These are phyloP conservation scores for Tuta absoluta DNA, from an alignment of 2,888 invertebrate genomes.

Conservation along the genomic window DNA sequence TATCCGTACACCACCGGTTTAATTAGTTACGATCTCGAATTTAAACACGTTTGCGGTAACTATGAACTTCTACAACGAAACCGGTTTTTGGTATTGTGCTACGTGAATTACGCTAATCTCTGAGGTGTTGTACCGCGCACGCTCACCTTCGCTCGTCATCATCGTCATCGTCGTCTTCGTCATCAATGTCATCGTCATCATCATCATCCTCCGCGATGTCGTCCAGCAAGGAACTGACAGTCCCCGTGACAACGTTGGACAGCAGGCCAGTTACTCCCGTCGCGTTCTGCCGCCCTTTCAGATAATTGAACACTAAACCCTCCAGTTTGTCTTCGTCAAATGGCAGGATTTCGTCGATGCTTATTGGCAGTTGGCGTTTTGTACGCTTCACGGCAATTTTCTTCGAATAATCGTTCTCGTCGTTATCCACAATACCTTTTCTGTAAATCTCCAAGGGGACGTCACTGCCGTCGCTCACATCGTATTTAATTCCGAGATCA, in stretches of 20 bases:
- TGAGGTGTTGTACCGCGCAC: conserved; percentile 27
- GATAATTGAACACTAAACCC: conserved; percentile 65
- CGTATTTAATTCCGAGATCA: conserved; percentile 80
- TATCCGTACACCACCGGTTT: conserved; percentile 23
- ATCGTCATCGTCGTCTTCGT: conserved; percentile 40
- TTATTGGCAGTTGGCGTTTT: conserved; percentile 58
- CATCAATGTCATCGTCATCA: conserved; percentile 51
- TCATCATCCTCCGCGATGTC: conserved; percentile 58
- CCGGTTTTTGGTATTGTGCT: conserved; percentile 56
- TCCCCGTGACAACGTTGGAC: conserved; percentile 66
- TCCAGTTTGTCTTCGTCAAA: conserved; percentile 71
- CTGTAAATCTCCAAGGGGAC: conserved; percentile 80
- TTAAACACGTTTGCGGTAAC: conserved; percentile 40
- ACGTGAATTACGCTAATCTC: conserved; percentile 45
- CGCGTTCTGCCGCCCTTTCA: conserved; percentile 65
- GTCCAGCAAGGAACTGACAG: conserved; percentile 54
- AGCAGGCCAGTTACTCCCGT: conserved; percentile 66
- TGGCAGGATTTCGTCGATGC: conserved; percentile 69
- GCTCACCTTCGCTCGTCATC: conserved; percentile 56
- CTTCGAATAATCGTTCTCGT: conserved; percentile 60
- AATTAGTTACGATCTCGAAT: conserved; percentile 24
- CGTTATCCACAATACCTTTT: conserved; percentile 82
- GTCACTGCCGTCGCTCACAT: conserved; percentile 78
- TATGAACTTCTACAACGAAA: conserved; percentile 45
- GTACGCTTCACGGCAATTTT: conserved; percentile 45